A percentile compares a stretch with the other conserved stretches of the same genome.
These are phyloP conservation scores for Sarcophaga caerulescens DNA, from an alignment of 2,888 invertebrate species.

Conservation along the genomic window DNA sequence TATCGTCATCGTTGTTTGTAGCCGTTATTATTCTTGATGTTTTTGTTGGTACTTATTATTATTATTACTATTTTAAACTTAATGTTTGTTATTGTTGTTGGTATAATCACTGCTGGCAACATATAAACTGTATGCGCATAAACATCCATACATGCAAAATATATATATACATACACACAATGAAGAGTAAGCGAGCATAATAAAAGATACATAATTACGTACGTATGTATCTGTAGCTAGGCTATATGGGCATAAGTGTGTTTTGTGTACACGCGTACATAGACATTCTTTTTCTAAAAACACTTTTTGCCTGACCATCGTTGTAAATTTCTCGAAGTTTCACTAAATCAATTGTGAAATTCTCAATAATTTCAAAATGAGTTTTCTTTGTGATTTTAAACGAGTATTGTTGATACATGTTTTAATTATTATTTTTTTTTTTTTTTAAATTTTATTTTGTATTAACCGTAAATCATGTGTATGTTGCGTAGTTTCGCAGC, in stretches of 20 bases:
- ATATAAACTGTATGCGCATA: slow-evolving; percentile 12
- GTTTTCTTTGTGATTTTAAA: background rate
- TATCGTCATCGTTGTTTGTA: slow-evolving; percentile 28
- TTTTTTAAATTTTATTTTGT: background rate
- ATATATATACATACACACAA: background rate
- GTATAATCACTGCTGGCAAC: slow-evolving; percentile 33
- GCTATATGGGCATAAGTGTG: background rate
- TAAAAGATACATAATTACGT: slow-evolving; percentile 78
- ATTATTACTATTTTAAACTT: background rate
- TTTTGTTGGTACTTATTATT: background rate
- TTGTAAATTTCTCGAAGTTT: slow-evolving; percentile 78
- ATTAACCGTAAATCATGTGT: too few species aligned
- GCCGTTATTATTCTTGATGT: slow-evolving; percentile 11
- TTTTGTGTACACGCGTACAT: background rate
- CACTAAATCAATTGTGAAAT: slow-evolving; percentile 68
- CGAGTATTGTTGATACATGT: background rate
- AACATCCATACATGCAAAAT: slow-evolving; percentile 2
- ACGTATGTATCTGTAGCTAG: background rate
- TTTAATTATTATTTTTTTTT: background rate
- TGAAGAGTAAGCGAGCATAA: background rate
- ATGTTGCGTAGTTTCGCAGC: too few species aligned
- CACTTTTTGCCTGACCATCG: slow-evolving; percentile 79
- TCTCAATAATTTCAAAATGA: slow-evolving; percentile 63
- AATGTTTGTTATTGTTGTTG: slow-evolving; percentile 33
- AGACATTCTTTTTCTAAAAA: slow-evolving; percentile 74